Evolutionary conservation across 2,797 vertebrate species (phyloP).

Genomic region (Pyrrhura leucotis): DNA sequence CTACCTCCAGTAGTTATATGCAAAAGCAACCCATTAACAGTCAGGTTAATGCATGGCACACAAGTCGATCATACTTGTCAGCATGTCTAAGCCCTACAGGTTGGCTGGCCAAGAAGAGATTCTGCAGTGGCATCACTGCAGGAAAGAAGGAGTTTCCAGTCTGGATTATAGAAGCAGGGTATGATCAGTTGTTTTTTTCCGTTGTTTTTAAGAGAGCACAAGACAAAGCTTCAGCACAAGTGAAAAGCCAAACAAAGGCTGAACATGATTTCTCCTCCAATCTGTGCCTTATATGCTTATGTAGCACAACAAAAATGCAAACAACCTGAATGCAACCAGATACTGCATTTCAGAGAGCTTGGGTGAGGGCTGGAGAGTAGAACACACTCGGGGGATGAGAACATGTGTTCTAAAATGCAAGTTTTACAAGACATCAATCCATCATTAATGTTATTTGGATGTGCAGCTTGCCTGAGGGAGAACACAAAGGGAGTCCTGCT

Average conservation of each 20-base stretch:
- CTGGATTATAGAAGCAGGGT: background rate
- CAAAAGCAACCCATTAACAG: constrained; percentile 28
- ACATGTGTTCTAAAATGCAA: background rate
- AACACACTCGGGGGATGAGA: background rate
- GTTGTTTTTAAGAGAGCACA: background rate
- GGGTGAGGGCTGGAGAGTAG: background rate
- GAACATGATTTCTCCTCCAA: background rate
- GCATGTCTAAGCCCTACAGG: background rate
- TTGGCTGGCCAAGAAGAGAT: background rate
- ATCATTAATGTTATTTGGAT: background rate
- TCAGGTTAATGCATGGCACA: background rate
- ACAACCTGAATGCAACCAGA: background rate
- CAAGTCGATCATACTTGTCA: background rate
- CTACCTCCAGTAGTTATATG: constrained; percentile 1
- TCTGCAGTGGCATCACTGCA: background rate
- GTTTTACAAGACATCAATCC: background rate
- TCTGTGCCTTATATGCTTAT: background rate
- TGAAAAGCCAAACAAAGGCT: background rate
- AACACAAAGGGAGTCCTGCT: background rate
- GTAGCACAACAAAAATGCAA: background rate
- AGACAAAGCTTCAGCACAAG: background rate
- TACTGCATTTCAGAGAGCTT: background rate
- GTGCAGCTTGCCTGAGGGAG: background rate
- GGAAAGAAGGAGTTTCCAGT: background rate
- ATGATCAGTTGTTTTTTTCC: background rate